Conservation (phyloP, 2,797 vertebrate genomes). For the Notoglanidium macrostoma region DNA sequence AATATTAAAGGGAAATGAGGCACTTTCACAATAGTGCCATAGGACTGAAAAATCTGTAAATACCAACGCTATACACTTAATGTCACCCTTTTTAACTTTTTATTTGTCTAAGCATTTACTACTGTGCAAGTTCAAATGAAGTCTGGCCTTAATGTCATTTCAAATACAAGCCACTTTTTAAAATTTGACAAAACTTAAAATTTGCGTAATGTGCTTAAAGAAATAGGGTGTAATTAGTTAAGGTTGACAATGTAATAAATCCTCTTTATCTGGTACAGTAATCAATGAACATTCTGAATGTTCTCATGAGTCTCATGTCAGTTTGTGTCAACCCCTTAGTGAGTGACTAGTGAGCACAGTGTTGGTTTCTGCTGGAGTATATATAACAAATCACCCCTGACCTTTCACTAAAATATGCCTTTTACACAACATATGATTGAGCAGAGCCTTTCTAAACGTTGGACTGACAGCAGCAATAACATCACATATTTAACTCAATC, state of each 20-base stretch:
- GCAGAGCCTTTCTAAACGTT: constrained; percentile 12
- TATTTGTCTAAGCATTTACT: not conserved
- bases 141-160: not conserved
- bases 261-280: not conserved
- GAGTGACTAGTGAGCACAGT: constrained; percentile 16
- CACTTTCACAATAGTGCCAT: not conserved
- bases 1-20: not conserved
- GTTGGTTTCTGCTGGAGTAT: constrained; percentile 4
- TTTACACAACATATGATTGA: constrained; percentile 26
- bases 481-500: constrained; percentile 44
- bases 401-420: constrained; percentile 46
- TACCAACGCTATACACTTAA: not conserved
- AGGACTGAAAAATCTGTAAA: not conserved
- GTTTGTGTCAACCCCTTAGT: not conserved
- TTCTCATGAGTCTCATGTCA: not conserved
- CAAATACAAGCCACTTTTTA: not conserved
- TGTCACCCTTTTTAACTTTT: not conserved
- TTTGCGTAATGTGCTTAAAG: constrained; percentile 1
- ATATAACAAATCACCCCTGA: constrained; percentile 37
- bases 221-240: not conserved
- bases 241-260: not conserved
- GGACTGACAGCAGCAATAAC: constrained; percentile 43
- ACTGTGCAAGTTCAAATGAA: not conserved
- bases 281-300: not conserved
- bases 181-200: no score